A percentile compares a stretch with the other conserved stretches of the same genome.
phyloP scores from a whole-genome alignment of 2,113 vertebrate species.

The Spea bombifrons region DNA sequence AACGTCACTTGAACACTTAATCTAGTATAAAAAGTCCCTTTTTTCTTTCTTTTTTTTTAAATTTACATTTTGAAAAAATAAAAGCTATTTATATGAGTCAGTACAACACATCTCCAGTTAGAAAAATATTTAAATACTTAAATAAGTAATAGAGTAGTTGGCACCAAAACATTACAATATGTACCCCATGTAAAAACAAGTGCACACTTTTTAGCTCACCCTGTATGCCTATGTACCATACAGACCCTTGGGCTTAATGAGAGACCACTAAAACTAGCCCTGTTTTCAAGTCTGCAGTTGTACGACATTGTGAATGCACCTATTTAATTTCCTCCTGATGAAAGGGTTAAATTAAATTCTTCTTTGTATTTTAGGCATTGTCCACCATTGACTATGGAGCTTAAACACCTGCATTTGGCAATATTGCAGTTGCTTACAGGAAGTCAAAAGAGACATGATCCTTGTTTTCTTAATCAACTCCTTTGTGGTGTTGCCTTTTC shows the following conservation, averaged over 20 bases:
- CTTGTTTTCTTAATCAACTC: conserved; percentile 18
- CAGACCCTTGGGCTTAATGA: conserved; percentile 24
- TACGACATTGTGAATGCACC: not conserved
- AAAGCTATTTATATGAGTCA: conserved; percentile 52
- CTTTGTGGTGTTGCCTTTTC: conserved; percentile 4
- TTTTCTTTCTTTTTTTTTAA: not conserved
- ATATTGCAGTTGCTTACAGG: not conserved
- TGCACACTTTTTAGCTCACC: conserved; percentile 51
- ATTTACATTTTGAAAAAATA: conserved; percentile 46
- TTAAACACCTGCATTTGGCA: not conserved
- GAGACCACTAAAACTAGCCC: conserved; percentile 13
- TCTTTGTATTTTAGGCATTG: conserved; percentile 3
- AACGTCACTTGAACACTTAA: conserved; percentile 43
- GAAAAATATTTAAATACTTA: conserved; percentile 52
- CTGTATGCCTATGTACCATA: conserved; percentile 52
- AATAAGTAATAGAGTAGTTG: conserved; percentile 46
- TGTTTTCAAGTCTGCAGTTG: not conserved
- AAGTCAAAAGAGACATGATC: not conserved
- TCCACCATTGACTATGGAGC: conserved; percentile 33
- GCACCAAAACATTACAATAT: conserved; percentile 46
- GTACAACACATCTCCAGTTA: conserved; percentile 53
- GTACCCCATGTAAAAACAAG: conserved; percentile 53
- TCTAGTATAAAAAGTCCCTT: conserved; percentile 44
- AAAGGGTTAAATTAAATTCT: conserved; percentile 21
- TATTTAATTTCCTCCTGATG: conserved; percentile 1